Conservation (phyloP, 2,797 vertebrate species). For the Crocodylus rhombifer region DNA sequence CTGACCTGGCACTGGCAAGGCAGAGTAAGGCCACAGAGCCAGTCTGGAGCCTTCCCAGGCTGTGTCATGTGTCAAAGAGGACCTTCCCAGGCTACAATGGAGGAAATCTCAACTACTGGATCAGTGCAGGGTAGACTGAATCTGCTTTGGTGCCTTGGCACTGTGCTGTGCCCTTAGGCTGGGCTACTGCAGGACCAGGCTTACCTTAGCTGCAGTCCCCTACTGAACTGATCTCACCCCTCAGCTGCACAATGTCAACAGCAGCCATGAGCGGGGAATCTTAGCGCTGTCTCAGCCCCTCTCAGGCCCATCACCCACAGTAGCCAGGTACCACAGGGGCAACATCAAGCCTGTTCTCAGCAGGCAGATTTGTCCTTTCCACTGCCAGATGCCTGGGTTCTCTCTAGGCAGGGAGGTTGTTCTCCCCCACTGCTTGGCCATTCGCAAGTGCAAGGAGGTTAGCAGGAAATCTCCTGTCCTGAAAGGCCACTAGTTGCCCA, state of each 20-base stretch:
- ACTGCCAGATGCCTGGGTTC: neutral
- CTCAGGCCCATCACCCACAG: neutral
- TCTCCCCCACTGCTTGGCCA: neutral
- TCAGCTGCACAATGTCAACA: neutral
- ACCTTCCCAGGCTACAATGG: no score
- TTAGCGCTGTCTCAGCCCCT: neutral
- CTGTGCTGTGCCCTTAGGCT: no score
- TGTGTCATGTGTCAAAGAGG: no score
- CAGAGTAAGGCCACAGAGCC: no score
- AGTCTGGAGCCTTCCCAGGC: no score
- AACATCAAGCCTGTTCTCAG: neutral
- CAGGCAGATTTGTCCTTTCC: neutral
- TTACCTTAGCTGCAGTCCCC: no score
- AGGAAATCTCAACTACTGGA: no score
- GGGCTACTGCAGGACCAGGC: no score
- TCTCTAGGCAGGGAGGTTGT: neutral
- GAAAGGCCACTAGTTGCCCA: neutral
- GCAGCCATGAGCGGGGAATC: neutral
- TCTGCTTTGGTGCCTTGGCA: no score
- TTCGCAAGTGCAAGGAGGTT: neutral
- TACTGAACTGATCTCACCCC: neutral
- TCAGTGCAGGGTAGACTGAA: no score
- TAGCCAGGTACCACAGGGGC: neutral
- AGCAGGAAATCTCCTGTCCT: no score
- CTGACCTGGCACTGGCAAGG: no score